Percentiles rank a stretch among this genome's conserved stretches.
Evolutionary conservation across 1,140 invertebrate genomes (phyloP).

Genomic region (Bombus vancouverensis): DNA sequence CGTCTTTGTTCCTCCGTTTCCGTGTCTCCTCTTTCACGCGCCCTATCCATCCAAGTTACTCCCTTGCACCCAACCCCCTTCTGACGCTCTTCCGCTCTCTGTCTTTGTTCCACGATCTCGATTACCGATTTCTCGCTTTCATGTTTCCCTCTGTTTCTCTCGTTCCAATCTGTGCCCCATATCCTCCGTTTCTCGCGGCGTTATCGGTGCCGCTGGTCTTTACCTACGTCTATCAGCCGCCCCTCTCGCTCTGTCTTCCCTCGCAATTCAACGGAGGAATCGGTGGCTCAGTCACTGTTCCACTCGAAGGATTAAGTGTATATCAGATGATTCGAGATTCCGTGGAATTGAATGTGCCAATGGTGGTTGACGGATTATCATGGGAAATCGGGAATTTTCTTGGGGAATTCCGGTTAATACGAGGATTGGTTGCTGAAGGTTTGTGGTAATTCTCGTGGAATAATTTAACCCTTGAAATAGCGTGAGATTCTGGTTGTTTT

Average conservation of each 20-base stretch:
- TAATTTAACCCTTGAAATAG: background rate
- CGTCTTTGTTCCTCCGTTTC: slow-evolving; percentile 3
- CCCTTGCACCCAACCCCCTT: background rate
- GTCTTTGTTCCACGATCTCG: slow-evolving; percentile 1
- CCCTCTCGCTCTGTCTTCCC: slow-evolving; percentile 19
- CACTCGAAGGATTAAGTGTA: slow-evolving; percentile 68
- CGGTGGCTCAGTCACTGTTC: slow-evolving; percentile 67
- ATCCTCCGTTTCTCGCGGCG: background rate
- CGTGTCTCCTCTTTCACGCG: slow-evolving; percentile 14
- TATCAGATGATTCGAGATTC: slow-evolving; percentile 70
- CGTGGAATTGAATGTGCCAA: slow-evolving; percentile 69
- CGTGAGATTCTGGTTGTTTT: too few species aligned
- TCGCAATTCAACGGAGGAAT: slow-evolving; percentile 56
- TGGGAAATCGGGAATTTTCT: background rate
- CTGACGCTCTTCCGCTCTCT: background rate
- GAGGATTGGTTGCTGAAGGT: too few species aligned
- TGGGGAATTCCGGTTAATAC: background rate
- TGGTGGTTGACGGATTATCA: slow-evolving; percentile 52
- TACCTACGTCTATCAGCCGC: background rate
- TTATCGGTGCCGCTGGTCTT: background rate
- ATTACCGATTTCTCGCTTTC: slow-evolving; percentile 27
- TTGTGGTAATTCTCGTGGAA: background rate
- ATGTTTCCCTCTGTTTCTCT: background rate
- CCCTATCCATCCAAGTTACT: slow-evolving; percentile 3
- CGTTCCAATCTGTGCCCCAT: background rate